Conservation (phyloP, 2,888 invertebrate genomes). For the Campoplex nolae region DNA sequence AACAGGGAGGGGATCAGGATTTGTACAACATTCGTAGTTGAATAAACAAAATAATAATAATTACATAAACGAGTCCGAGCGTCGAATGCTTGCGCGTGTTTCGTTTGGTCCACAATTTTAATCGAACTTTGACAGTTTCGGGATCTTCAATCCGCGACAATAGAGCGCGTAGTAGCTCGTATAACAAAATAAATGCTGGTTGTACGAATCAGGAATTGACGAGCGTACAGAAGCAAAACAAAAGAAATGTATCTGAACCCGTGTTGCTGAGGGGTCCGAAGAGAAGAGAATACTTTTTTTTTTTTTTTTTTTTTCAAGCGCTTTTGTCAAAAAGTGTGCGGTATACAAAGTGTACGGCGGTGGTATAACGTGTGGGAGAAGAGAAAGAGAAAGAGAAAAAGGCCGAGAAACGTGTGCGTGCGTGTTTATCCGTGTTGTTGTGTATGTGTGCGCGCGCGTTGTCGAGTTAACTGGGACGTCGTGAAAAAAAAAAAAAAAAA, state of each 20-base stretch:
- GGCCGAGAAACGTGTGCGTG: background rate
- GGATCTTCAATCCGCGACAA: slow-evolving; percentile 37
- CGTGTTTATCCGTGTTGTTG: background rate
- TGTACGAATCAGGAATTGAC: background rate
- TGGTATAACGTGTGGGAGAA: slow-evolving; percentile 25
- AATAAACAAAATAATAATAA: slow-evolving; percentile 4
- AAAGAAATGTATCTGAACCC: slow-evolving; percentile 31
- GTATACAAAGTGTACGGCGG: slow-evolving; percentile 1
- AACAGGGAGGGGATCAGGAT: background rate
- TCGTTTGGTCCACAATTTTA: background rate
- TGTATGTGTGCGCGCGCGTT: slow-evolving; percentile 43
- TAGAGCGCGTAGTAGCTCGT: background rate
- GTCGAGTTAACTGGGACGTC: slow-evolving; percentile 59
- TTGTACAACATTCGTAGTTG: background rate
- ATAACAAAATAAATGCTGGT: background rate
- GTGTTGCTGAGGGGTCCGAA: slow-evolving; percentile 28
- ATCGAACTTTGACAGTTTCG: slow-evolving; percentile 63
- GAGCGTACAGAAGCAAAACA: background rate
- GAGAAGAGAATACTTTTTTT: background rate
- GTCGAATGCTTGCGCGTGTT: slow-evolving; percentile 7
- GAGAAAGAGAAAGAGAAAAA: slow-evolving; percentile 25
- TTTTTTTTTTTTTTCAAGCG: background rate
- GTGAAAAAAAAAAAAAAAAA: slow-evolving; percentile 1
- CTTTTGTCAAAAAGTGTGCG: background rate
- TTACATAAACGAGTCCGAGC: slow-evolving; percentile 6